Conservation (phyloP, 2,113 vertebrate genomes). For the Odocoileus virginianus region DNA sequence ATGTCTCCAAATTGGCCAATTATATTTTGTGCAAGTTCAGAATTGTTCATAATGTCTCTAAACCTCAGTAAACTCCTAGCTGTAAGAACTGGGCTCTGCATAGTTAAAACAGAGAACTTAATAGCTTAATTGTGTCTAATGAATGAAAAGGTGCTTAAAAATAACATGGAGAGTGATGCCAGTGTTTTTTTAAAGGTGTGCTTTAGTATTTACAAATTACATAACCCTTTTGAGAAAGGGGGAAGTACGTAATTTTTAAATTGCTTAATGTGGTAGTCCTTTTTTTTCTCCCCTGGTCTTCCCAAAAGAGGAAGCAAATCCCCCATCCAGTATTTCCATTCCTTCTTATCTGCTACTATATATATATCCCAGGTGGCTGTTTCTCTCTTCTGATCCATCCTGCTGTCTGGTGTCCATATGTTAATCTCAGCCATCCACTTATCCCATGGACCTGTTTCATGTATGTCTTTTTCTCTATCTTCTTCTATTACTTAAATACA, state of each 20-base stretch:
- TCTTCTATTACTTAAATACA: not conserved
- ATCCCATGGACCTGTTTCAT: not conserved
- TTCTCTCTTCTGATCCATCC: not conserved
- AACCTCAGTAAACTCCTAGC: not conserved
- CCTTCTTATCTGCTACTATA: constrained; percentile 20
- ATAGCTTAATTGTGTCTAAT: constrained; percentile 62
- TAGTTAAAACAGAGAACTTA: constrained; percentile 23
- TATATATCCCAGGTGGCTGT: not conserved
- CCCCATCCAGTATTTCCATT: not conserved
- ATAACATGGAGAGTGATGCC: constrained; percentile 42
- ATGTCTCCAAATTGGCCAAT: constrained; percentile 64
- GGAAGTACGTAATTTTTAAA: not conserved
- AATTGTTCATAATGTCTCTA: constrained; percentile 36
- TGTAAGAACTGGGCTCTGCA: not conserved
- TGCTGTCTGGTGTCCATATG: constrained; percentile 42
- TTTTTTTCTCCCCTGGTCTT: not conserved
- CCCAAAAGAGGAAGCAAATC: constrained; percentile 8
- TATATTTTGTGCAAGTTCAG: constrained; percentile 59
- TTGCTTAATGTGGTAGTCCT: not conserved
- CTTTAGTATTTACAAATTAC: constrained; percentile 51
- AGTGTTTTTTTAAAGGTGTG: constrained; percentile 41
- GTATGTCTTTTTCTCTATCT: not conserved
- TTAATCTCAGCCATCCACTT: constrained; percentile 9
- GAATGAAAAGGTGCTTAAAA: constrained; percentile 65
- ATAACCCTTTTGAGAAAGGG: constrained; percentile 30